These are phyloP conservation scores for Arbacia lixula DNA, from an alignment of 53 echinoderm and acorn worm genomes.

Conservation along the genomic window DNA sequence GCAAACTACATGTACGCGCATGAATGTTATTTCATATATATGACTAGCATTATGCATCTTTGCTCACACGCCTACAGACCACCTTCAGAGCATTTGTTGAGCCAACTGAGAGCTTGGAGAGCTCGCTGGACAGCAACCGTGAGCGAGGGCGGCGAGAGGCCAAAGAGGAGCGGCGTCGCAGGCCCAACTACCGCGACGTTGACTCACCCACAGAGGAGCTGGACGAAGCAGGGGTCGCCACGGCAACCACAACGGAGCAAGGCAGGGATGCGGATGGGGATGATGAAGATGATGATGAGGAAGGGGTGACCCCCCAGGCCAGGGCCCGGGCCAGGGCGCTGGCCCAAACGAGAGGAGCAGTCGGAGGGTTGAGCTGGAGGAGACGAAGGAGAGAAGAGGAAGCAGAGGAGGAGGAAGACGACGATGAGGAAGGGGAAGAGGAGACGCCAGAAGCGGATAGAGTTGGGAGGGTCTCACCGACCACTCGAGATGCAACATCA, in stretches of 20 bases:
- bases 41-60: too few species aligned
- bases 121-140: constrained; percentile 78
- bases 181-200: constrained; percentile 91
- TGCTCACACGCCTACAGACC: too few species aligned
- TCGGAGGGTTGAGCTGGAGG: background rate
- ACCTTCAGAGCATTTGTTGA: constrained; percentile 84
- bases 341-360: constrained; percentile 40
- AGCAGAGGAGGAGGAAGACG: constrained; percentile 25
- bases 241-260: constrained; percentile 1
- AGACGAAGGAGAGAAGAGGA: background rate
- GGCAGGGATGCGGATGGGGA: constrained; percentile 64
- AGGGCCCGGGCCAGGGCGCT: too few species aligned
- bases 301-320: too few species aligned
- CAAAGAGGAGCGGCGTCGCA: constrained; percentile 60
- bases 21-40: too few species aligned
- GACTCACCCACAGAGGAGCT: constrained; percentile 91
- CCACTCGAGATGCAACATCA: background rate
- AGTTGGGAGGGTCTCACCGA: background rate
- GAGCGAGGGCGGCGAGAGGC: constrained; percentile 59
- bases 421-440: constrained; percentile 29
- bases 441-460: constrained; percentile 47
- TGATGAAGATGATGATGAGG: constrained; percentile 30
- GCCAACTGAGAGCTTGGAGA: constrained; percentile 85
- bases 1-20: too few species aligned
- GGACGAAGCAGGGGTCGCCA: constrained; percentile 17